Percentiles rank a stretch among this genome's conserved stretches.
Evolutionary conservation across 2,888 invertebrate genomes (phyloP).

Genomic region (Sarcophaga carnaria): DNA sequence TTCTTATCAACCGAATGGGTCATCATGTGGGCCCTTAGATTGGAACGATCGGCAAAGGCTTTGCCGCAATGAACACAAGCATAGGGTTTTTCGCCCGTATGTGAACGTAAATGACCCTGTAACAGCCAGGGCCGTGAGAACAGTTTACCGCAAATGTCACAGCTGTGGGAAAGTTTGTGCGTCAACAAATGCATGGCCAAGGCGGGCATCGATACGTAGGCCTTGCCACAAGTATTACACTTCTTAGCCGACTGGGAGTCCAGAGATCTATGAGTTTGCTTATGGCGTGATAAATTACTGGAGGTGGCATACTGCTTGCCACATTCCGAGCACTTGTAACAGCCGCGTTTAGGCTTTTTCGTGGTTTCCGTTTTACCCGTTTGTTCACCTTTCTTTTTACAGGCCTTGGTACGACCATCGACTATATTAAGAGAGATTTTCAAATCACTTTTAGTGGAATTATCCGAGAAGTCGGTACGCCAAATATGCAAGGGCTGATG

Average conservation of each 20-base stretch:
- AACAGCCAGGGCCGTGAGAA: slow-evolving; percentile 97
- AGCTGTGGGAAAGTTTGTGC: slow-evolving; percentile 95
- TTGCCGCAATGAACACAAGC: slow-evolving; percentile 97
- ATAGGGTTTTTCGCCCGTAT: slow-evolving; percentile 97
- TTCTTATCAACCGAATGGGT: slow-evolving; percentile 96
- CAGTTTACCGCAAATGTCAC: slow-evolving; percentile 95
- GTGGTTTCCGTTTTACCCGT: slow-evolving; percentile 71
- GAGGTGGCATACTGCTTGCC: slow-evolving; percentile 96
- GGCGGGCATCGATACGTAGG: slow-evolving; percentile 99
- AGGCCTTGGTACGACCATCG: slow-evolving; percentile 79
- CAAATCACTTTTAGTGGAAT: slow-evolving; percentile 56
- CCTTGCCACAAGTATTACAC: slow-evolving; percentile 97
- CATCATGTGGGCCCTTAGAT: slow-evolving; percentile 96
- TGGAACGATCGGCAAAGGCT: slow-evolving; percentile 96
- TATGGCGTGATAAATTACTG: slow-evolving; percentile 93
- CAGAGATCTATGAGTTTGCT: slow-evolving; percentile 95
- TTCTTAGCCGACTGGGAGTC: slow-evolving; percentile 98
- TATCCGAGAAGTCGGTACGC: slow-evolving; percentile 70
- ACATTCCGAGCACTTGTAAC: slow-evolving; percentile 92
- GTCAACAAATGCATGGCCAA: slow-evolving; percentile 96
- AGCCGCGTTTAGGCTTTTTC: slow-evolving; percentile 79
- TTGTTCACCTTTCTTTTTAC: slow-evolving; percentile 72
- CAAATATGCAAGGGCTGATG: slow-evolving; percentile 62
- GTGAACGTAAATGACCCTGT: slow-evolving; percentile 93
- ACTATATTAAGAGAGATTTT: slow-evolving; percentile 78